These are phyloP conservation scores for Turritopsis dohrnii DNA, from an alignment of 30 jellyfish, hydroid and myxozoan species.

Conservation along the genomic window DNA sequence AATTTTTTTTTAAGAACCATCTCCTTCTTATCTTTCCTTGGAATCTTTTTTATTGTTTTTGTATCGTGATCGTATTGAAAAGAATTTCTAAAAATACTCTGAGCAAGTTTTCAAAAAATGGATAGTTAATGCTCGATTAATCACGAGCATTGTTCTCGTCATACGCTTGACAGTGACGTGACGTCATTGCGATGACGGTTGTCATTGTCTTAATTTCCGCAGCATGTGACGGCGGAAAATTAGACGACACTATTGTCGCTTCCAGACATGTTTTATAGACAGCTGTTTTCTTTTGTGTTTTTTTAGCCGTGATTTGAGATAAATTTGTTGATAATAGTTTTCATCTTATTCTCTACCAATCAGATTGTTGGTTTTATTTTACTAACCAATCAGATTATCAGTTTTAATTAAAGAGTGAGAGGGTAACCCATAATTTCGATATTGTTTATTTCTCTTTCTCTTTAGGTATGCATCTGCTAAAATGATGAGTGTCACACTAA, in stretches of 20 bases:
- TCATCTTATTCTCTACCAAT: background rate
- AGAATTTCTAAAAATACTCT: background rate
- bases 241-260: background rate
- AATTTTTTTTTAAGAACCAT: background rate
- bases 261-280: background rate
- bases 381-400: background rate
- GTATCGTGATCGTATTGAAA: background rate
- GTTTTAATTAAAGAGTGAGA: background rate
- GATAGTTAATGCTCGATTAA: background rate
- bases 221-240: background rate
- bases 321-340: background rate
- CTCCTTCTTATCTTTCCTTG: background rate
- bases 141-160: too few species aligned
- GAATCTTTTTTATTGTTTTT: background rate
- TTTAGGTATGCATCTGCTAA: slow-evolving; percentile 54
- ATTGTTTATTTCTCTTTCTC: background rate
- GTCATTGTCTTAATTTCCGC: background rate
- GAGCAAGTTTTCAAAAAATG: background rate
- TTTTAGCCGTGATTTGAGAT: background rate
- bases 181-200: too few species aligned
- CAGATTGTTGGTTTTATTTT: background rate
- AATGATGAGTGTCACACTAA: slow-evolving; percentile 88
- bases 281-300: too few species aligned
- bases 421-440: background rate
- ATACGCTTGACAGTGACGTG: background rate